phyloP scores from a whole-genome alignment of 1,140 invertebrate species.

The Euura saliciscinereae region DNA sequence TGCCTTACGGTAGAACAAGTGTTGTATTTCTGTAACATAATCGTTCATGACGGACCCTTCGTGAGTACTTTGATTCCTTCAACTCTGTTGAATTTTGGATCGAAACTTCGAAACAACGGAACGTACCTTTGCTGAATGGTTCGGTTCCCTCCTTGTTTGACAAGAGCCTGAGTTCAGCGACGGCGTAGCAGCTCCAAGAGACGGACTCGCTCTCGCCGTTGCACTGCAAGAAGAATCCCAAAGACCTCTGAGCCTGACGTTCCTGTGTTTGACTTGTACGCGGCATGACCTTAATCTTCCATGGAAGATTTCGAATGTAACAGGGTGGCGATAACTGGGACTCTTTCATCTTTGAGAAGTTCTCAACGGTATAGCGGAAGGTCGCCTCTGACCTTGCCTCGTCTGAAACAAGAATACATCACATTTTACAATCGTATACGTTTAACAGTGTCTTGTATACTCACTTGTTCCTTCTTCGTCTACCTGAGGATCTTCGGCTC shows the following conservation, averaged over 20 bases:
- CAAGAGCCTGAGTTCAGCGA: slow-evolving; percentile 75
- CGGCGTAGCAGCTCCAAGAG: slow-evolving; percentile 96
- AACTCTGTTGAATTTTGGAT: no score
- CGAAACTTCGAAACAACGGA: background rate
- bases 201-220: slow-evolving; percentile 95
- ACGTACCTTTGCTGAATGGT: slow-evolving; percentile 79
- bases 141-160: slow-evolving; percentile 72
- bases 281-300: slow-evolving; percentile 99
- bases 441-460: no score
- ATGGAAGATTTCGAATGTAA: slow-evolving; percentile 94
- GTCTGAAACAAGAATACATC: slow-evolving; percentile 61
- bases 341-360: slow-evolving; percentile 90
- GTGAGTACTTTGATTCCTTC: slow-evolving; percentile 21
- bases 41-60: slow-evolving; percentile 26
- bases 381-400: slow-evolving; percentile 70
- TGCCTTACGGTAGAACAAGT: slow-evolving; percentile 90
- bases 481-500: no score
- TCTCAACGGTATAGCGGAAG: slow-evolving; percentile 78
- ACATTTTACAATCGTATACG: background rate
- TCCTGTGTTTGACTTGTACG: slow-evolving; percentile 75
- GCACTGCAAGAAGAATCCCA: slow-evolving; percentile 91
- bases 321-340: slow-evolving; percentile 88
- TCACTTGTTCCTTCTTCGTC: no score
- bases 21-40: slow-evolving; percentile 72
- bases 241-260: slow-evolving; percentile 73